phyloP scores from a whole-genome alignment of 2,888 invertebrate species.

The Spodoptera littoralis region DNA sequence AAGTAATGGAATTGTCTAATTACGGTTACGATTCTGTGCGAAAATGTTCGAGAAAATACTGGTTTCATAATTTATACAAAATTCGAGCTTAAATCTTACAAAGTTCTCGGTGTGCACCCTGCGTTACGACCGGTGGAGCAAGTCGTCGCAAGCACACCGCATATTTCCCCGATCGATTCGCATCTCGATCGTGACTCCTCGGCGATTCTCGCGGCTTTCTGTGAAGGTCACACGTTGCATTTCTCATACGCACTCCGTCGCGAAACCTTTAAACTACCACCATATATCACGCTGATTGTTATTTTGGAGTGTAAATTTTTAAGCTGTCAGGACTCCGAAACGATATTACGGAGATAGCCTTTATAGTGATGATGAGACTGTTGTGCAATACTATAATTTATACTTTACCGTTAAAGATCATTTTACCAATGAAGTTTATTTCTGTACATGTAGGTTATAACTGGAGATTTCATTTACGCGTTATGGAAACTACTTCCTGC shows the following conservation, averaged over 20 bases:
- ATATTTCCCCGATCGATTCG: conserved; percentile 64
- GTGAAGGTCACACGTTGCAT: conserved; percentile 73
- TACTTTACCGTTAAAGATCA: conserved; percentile 42
- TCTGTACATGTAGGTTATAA: conserved; percentile 2
- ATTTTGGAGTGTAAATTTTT: conserved; percentile 60
- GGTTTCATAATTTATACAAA: too few species aligned
- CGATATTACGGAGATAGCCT: conserved; percentile 35
- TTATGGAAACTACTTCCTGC: neutral
- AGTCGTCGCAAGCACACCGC: conserved; percentile 48
- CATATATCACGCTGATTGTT: conserved; percentile 56
- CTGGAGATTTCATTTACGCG: too few species aligned
- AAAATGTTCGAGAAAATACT: too few species aligned
- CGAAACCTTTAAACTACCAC: conserved; percentile 59
- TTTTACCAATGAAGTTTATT: conserved; percentile 32
- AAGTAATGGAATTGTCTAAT: too few species aligned
- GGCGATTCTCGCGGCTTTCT: conserved; percentile 60
- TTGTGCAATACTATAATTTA: conserved; percentile 49
- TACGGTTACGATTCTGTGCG: too few species aligned
- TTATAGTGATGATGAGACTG: conserved; percentile 39
- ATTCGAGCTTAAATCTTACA: conserved; percentile 3
- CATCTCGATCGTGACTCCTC: conserved; percentile 57
- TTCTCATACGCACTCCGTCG: conserved; percentile 58
- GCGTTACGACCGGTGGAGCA: conserved; percentile 27
- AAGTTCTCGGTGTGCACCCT: conserved; percentile 42
- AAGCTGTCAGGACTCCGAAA: conserved; percentile 45